phyloP scores from a whole-genome alignment of 2,113 vertebrate genomes.

The Bettongia penicillata region DNA sequence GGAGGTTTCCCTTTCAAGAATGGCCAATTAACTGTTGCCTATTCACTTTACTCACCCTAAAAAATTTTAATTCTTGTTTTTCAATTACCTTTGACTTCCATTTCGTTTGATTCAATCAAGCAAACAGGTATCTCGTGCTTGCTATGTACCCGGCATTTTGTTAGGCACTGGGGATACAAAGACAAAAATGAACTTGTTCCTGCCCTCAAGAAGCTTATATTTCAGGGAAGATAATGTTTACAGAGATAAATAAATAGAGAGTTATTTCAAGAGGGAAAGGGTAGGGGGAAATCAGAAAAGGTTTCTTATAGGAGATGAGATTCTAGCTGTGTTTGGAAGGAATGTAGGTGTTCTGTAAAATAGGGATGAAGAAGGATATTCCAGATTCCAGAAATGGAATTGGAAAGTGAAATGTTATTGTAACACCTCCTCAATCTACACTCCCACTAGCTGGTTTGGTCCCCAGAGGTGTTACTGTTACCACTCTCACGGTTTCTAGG shows the following conservation, averaged over 20 bases:
- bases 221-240: neutral
- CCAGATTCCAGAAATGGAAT: neutral
- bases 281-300: neutral
- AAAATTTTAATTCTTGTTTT: neutral
- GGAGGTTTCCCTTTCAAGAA: conserved; percentile 54
- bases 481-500: neutral
- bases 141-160: neutral
- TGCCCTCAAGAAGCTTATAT: neutral
- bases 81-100: neutral
- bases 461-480: neutral
- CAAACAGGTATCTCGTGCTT: neutral
- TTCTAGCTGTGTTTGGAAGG: neutral
- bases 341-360: neutral
- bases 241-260: neutral
- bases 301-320: neutral
- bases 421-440: neutral
- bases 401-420: neutral
- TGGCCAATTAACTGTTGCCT: conserved; percentile 26
- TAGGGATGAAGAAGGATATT: neutral
- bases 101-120: neutral
- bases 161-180: neutral
- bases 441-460: neutral
- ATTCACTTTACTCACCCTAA: neutral
- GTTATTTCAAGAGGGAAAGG: neutral
- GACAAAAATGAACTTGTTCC: neutral